phyloP scores from a whole-genome alignment of 2,888 invertebrate genomes.

The Sinohyriopsis cumingii region DNA sequence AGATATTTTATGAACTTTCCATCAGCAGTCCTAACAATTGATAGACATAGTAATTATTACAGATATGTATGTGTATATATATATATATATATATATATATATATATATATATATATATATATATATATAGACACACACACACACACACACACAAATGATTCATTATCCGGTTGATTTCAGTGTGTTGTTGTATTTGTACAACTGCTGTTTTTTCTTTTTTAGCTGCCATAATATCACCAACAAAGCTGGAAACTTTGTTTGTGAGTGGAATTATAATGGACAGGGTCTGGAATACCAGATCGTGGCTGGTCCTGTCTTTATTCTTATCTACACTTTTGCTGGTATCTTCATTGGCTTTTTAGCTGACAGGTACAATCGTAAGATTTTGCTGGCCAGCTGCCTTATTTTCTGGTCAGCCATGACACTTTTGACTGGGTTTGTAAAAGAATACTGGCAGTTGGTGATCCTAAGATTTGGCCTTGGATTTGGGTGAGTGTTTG shows the following conservation, averaged over 20 bases:
- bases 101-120: no score
- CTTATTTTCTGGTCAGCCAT: slow-evolving; percentile 87
- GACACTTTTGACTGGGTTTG: slow-evolving; percentile 87
- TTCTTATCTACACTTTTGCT: slow-evolving; percentile 90
- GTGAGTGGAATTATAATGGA: slow-evolving; percentile 95
- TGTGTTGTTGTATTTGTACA: not conserved
- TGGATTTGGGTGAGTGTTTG: slow-evolving; percentile 81
- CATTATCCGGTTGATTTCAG: not conserved
- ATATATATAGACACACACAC: no score
- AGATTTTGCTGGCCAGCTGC: slow-evolving; percentile 80
- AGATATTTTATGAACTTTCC: no score
- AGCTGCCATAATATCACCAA: slow-evolving; percentile 32
- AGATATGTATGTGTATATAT: no score
- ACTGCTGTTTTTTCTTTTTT: slow-evolving; percentile 10
- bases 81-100: no score
- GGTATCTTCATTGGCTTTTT: slow-evolving; percentile 87
- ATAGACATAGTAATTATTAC: no score
- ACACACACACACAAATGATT: no score
- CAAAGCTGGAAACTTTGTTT: slow-evolving; percentile 79
- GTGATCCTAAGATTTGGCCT: slow-evolving; percentile 88
- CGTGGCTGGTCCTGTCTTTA: slow-evolving; percentile 92
- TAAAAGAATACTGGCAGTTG: slow-evolving; percentile 91
- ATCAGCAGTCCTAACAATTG: no score
- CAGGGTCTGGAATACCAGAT: slow-evolving; percentile 93
- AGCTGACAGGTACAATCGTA: slow-evolving; percentile 75